Evolutionary conservation across 2,113 vertebrate species (phyloP), one percentile per base, ranked within the genome.

Genomic region (Pedionomus torquatus): DNA sequence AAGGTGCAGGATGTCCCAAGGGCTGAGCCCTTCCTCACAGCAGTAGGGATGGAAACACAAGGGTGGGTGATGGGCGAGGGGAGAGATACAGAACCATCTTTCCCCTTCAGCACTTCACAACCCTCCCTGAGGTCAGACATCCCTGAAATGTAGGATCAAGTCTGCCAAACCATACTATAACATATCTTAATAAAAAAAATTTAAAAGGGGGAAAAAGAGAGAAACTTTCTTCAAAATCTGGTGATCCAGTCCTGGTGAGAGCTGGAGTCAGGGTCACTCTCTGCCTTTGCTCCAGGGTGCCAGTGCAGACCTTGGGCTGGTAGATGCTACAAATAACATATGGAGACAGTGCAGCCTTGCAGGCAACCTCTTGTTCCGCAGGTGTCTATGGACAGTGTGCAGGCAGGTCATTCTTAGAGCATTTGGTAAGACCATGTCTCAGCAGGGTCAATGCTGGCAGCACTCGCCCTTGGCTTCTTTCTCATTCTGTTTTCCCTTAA

Each of bases 21-120:
- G 9, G 11, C 13, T 24, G 2, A 48, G 1, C 0, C 2, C 25
- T 68, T 65, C 39, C 14, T 28, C 1, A 1, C 23, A 88, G 37
- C 19, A 79, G 51, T 7, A 75, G 19, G 17, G 11, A 3, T 44
- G 41, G 28, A 80, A 69, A 91, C n/a, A 35, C 7, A 51, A 35
- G 24, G 19, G 2, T 65, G 9, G 4, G 25, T 79, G 39, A n/a
- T 46, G 16, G 39, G 19, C 90, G n/a, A 10, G 14, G 43, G 26
- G 8, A 89, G 37, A 49, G 11, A 21, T 11, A 33, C 1, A 23
- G 44, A 78, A 8, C 0, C 1, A 1, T 8, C 9, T 3, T 69
- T 16, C 8, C 13, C 13, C 21, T 55, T 64, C 31, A 58, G 13
- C 3, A 10, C 23, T 18, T 17, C 14, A 0, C 14, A 52, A 7